Base-by-base conservation (phyloP, 2,888 invertebrate genomes). In the Aphelenchoides bicaudatus region DNA sequence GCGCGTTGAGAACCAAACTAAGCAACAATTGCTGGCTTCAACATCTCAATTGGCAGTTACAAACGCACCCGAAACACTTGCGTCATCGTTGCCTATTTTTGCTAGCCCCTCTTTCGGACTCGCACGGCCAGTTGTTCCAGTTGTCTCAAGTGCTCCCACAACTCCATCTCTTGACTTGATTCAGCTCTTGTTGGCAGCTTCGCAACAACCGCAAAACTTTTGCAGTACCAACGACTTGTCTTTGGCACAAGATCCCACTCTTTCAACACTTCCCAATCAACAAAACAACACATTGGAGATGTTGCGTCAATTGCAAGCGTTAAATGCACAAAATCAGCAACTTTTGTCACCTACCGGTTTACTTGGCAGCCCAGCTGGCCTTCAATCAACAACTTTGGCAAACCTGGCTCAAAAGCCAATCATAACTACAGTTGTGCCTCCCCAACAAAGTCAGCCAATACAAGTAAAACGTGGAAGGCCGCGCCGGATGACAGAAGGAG, bases 1-100 rank as follows among this genome's bases (percentile, higher is more conserved):
- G 25, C 67, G 66, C 39, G 73, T 73, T 39, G 62, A 67, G 2
- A 71, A 73, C 46, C 37, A 47, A 8, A 64, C 72, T 30, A 71
- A 73, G 39, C 61, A 66, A 27, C 34, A 34, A n/a, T n/a, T 34
- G 10, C 34, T 34, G 10, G 10, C 10, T n/a, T n/a, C n/a, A n/a
- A n/a, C n/a, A n/a, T n/a, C n/a, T n/a, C 10, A 34, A 10, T n/a
- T 34, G 34, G 10, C 34, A n/a, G n/a, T n/a, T 10, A 34, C 34
- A 10, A n/a, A 10, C 34, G 34, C 10, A 10, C 34, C 34, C 10
- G 34, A 10, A 10, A n/a, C 34, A 10, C 34, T 34, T n/a, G 10
- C 10, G 34, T n/a, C 34, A n/a, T n/a, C n/a, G 10, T n/a, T n/a
- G 10, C 10, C 34, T 10, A 34, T n/a, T n/a, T 34, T 34, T n/a